These are phyloP conservation scores for Decapterus maruadsi DNA, from an alignment of 2,797 vertebrate genomes.

Conservation along the genomic window DNA sequence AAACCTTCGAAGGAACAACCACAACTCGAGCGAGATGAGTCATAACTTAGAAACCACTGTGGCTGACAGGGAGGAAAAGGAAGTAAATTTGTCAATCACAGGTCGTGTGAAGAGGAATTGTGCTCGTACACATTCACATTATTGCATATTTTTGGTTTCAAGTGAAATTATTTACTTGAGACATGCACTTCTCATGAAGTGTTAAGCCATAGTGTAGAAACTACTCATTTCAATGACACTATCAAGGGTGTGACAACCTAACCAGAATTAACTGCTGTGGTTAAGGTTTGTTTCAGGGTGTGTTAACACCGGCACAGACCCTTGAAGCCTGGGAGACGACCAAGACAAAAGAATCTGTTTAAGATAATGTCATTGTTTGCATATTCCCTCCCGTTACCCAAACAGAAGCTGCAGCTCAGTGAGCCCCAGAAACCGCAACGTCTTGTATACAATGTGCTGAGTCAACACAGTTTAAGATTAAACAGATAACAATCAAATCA, in stretches of 20 bases:
- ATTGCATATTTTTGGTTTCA: background rate
- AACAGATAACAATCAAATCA: no score
- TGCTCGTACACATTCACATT: background rate
- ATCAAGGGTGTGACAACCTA: slow-evolving; percentile 1
- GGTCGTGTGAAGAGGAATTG: slow-evolving; percentile 1
- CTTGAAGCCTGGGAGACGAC: slow-evolving; percentile 17
- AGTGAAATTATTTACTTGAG: slow-evolving; percentile 1
- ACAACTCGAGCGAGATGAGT: slow-evolving; percentile 13
- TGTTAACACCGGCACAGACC: slow-evolving; percentile 35
- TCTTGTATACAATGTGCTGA: slow-evolving; percentile 12
- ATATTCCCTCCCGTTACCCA: slow-evolving; percentile 18
- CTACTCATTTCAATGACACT: slow-evolving; percentile 10
- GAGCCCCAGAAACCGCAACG: background rate
- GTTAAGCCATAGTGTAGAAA: background rate
- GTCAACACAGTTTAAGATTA: slow-evolving; percentile 7
- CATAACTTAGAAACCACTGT: background rate
- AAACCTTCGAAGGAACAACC: slow-evolving; percentile 20
- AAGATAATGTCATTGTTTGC: slow-evolving; percentile 35
- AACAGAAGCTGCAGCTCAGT: slow-evolving; percentile 20
- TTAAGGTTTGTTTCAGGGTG: background rate
- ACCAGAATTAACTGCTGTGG: background rate
- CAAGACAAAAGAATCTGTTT: slow-evolving; percentile 38
- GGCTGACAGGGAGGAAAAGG: background rate
- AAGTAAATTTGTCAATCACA: background rate
- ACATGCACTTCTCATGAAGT: background rate